Evolutionary conservation across 2,113 vertebrate species (phyloP), one percentile per base, ranked within the genome.

Genomic region (Oreocharis arfaki): DNA sequence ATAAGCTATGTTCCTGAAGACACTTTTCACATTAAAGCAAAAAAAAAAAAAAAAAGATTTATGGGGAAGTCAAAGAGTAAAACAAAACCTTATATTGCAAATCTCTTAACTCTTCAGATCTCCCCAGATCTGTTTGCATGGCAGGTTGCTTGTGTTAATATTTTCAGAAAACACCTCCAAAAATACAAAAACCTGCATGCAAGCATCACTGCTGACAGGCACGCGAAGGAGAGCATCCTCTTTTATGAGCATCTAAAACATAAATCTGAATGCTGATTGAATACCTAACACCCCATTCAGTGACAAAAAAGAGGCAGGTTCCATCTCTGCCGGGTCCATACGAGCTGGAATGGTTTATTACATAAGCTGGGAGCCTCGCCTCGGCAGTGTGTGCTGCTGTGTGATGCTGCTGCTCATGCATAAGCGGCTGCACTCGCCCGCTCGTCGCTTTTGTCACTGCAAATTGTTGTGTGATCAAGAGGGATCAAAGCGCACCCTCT

Each of bases 1-100:
- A 96, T 41, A 92, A 68, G 60, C 63, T 91, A 33, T 69, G 76
- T 30, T 97, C 64, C 74, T 65, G 55, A 93, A 96, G 86, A 95
- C 41, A 93, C 87, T 71, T 81, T 63, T 85, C 71, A 89, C 44
- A 52, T 50, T 71, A 82, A 73, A 93, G 49, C 3, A 42, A 23
- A 53, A 60, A 70, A 82, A 44, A 24, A 37, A 61, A 78, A 32
- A 37, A 39, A n/a, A 50, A 1, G 18, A 67, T 84, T 90, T 93
- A 56, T 60, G 71, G 84, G 41, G 46, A 95, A 96, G 93, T 79
- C 74, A 96, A 41, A 93, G 53, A 56, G 33, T 84, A 90, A 97
- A 97, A 85, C 47, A 94, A 65, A 97, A 81, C 42, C 55, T 81
- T 89, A 61, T 69, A 76, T 23, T 76, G 53, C 30, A 96, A 64